Conservation (phyloP, 2,797 vertebrate species). For the Danio tinwini region DNA sequence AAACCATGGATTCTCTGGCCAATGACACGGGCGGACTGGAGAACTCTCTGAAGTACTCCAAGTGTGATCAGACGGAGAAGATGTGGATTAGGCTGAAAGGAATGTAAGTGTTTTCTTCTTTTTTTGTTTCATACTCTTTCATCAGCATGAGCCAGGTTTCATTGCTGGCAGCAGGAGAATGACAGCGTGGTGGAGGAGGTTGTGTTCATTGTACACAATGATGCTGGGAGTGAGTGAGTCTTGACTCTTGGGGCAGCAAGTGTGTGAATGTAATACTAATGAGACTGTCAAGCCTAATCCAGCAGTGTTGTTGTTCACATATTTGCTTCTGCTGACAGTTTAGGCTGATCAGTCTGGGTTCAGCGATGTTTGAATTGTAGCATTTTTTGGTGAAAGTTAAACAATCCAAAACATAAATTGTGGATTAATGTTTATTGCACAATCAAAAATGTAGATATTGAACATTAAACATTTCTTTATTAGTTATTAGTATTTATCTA, state of each 20-base stretch:
- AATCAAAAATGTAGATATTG: not conserved
- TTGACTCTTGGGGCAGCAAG: slow-evolving; percentile 39
- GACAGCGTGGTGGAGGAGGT: not conserved
- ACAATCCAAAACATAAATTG: not conserved
- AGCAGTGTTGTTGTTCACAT: slow-evolving; percentile 17
- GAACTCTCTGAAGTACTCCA: slow-evolving; percentile 81
- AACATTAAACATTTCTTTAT: not conserved
- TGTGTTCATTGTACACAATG: slow-evolving; percentile 21
- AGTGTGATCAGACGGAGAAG: slow-evolving; percentile 85
- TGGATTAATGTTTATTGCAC: not conserved
- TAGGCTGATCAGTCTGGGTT: not conserved
- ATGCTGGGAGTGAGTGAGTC: slow-evolving; percentile 28
- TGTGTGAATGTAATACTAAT: slow-evolving; percentile 47
- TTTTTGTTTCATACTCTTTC: slow-evolving; percentile 11
- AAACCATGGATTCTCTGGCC: slow-evolving; percentile 81
- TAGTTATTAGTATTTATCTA: not conserved
- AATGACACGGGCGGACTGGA: slow-evolving; percentile 78
- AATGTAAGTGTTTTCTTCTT: slow-evolving; percentile 79
- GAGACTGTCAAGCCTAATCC: slow-evolving; percentile 30
- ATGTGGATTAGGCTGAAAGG: slow-evolving; percentile 89
- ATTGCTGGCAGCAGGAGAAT: not conserved
- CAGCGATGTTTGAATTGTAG: slow-evolving; percentile 6
- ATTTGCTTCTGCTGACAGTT: slow-evolving; percentile 11
- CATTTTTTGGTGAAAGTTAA: not conserved
- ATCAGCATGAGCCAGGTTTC: not conserved